phyloP scores from a whole-genome alignment of 2,113 vertebrate genomes.

The Lepisosteus osseus region DNA sequence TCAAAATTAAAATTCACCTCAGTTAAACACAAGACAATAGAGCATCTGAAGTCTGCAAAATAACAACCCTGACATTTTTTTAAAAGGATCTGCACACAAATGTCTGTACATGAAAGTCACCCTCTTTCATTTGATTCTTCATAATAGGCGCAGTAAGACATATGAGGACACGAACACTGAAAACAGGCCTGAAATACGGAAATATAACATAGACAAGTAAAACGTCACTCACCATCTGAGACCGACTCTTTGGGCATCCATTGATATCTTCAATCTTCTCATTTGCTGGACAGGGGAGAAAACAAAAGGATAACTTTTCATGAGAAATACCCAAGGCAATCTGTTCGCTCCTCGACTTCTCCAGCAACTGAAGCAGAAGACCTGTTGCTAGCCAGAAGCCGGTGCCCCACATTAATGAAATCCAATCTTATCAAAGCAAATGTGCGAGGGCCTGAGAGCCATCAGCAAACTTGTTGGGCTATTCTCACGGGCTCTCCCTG shows the following conservation, averaged over 20 bases:
- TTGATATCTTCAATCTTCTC: conserved; percentile 98
- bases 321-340: neutral
- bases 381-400: conserved; percentile 31
- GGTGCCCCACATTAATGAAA: conserved; percentile 34
- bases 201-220: conserved; percentile 27
- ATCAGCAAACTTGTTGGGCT: conserved; percentile 51
- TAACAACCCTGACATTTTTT: too few relatives aligned
- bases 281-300: conserved; percentile 76
- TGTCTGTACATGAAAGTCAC: too few relatives aligned
- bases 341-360: neutral
- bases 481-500: conserved; percentile 52
- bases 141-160: neutral
- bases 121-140: too few relatives aligned
- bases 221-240: conserved; percentile 91
- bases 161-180: conserved; percentile 8
- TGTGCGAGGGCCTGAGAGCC: conserved; percentile 53
- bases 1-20: too few relatives aligned
- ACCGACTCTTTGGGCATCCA: conserved; percentile 91
- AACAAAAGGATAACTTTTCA: conserved; percentile 33
- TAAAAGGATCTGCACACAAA: too few relatives aligned
- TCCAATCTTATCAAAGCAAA: conserved; percentile 54
- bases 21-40: too few relatives aligned
- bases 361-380: conserved; percentile 13
- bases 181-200: conserved; percentile 9
- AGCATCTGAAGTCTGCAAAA: too few relatives aligned